Evolutionary conservation across 2,888 invertebrate genomes (phyloP), one percentile per base, ranked within the genome.

Genomic region (Parnassius glacialis): DNA sequence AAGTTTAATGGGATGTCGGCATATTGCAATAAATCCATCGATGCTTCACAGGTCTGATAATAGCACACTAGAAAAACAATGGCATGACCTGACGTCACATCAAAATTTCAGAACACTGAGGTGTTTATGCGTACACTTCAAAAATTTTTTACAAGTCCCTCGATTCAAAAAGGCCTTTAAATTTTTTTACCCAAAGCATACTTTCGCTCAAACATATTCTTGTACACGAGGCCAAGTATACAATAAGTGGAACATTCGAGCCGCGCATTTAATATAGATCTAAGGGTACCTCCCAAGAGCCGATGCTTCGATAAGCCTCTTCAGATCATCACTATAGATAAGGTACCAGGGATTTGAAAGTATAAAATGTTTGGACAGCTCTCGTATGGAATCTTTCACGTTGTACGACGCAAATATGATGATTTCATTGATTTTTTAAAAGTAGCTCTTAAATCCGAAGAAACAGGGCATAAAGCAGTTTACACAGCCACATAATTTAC

Each of bases 351-450:
- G 79, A 90, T 91, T 91, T 91, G 90, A 91, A 90, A 91, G 90
- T 90, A 91, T 91, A 91, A 91, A 90, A 85, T 87, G 90, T 90
- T 90, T 87, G 89, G 90, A 91, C 90, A 87, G 85, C 84, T 84
- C 85, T 78, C 83, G 85, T 87, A 90, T 83, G 84, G 87, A 85
- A 88, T 87, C 85, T 88, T 88, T 87, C 89, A 85, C 87, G 87
- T 87, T 81, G 79, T 78, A 72, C 81, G 82, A 82, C 84, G 84
- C 83, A 84, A 84, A 84, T 87, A 87, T 90, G 89, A 88, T 81
- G 83, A 67, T 70, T 68, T 58, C 43, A 16, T 48, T 13, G 13
- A 65, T 54, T 70, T 68, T 45, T 67, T 68, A 56, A 76, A 77
- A 75, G 69, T 65, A 62, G 67, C 72, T 73, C 75, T 70, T 74